Conservation (phyloP, 2,888 invertebrate genomes). For the Oligia strigilis region DNA sequence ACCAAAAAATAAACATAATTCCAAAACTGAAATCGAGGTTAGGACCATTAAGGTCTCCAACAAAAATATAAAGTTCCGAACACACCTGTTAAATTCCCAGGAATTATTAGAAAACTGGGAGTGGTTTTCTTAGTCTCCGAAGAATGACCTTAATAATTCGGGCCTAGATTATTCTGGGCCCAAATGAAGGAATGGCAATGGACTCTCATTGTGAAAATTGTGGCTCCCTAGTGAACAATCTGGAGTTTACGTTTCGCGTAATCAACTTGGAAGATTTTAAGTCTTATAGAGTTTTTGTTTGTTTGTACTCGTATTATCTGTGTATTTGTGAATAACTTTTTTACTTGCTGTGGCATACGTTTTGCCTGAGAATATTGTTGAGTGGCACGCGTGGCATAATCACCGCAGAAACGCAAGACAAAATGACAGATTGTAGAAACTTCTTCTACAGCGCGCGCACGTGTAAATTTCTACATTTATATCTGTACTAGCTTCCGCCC, state of each 20-base stretch:
- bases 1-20: not conserved
- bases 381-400: not conserved
- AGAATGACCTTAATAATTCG: constrained; percentile 48
- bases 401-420: not conserved
- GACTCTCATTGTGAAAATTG: constrained; percentile 47
- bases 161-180: constrained; percentile 38
- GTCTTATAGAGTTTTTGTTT: constrained; percentile 31
- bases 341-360: not conserved
- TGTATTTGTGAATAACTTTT: constrained; percentile 24
- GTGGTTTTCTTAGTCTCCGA: constrained; percentile 25
- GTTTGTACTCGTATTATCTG: constrained; percentile 46
- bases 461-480: not conserved
- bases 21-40: not conserved
- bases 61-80: constrained; percentile 35
- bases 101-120: constrained; percentile 43
- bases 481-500: not conserved
- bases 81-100: constrained; percentile 45
- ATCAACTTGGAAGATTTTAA: constrained; percentile 54
- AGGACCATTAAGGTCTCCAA: constrained; percentile 8
- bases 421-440: not conserved
- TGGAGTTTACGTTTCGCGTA: constrained; percentile 48
- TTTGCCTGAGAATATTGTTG: not conserved
- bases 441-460: too few relatives aligned
- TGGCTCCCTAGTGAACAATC: constrained; percentile 52
- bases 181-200: constrained; percentile 52